Evolutionary conservation across 2,797 vertebrate genomes (phyloP), one percentile per base, ranked within the genome.

Genomic region (Acrocephalus scirpaceus): DNA sequence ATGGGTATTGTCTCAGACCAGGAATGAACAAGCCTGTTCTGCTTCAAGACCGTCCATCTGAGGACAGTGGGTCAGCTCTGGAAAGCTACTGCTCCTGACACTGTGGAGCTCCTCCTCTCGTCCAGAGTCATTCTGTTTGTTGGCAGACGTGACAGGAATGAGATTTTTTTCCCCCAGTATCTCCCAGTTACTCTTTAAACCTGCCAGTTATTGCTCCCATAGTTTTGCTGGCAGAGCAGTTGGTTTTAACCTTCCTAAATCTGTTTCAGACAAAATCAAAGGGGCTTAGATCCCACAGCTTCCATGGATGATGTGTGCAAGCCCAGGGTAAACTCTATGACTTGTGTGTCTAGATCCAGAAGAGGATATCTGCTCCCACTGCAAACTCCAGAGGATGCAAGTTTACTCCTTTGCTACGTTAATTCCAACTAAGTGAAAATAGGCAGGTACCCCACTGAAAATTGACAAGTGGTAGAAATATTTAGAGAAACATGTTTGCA

Each of bases 1-100:
- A 94, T 90, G 91, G 91, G 57, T 90, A 94, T 95, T 96, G 89
- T 94, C 91, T 95, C 61, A 44, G 53, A 93, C 86, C 72, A 64
- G 85, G 95, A 96, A 93, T 42, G 78, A 96, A 80, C 86, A 96
- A 94, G 89, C 58, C 78, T 85, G 47, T 83, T 95, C 92, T 92
- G 85, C 91, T 92, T 90, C 67, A 82, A 47, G 14, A 92, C 74
- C 0, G 2, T 61, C 87, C 4, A 2, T 48, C 53, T 0, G 2
- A 88, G 79, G 75, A 88, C 67, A 67, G 38, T 0, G 0, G 13
- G 56, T 61, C 38, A 86, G 58, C 15, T 5, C 36, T 6, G 13
- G 73, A 77, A 96, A 85, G 30, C 38, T 86, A 29, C 64, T 2
- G 1, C 54, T 74, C 50, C 50, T 0, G 0, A 27, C 16, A 20